These are phyloP conservation scores for Varanus salvator DNA, from an alignment of 2,113 vertebrate species.

Conservation along the genomic window DNA sequence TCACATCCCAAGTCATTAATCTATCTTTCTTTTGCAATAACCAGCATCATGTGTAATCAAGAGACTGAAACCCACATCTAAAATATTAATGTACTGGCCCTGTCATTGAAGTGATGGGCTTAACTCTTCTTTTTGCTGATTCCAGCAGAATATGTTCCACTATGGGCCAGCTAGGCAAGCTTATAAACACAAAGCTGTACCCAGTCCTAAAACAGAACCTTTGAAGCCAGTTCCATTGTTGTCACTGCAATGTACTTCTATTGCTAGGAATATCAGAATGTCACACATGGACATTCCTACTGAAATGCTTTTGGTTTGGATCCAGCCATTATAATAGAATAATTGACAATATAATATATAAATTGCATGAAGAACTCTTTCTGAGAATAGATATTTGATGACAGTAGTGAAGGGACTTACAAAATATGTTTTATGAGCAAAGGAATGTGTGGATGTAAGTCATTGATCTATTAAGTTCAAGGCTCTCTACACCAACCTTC, in stretches of 20 bases:
- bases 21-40: conserved; percentile 33
- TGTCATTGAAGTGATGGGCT: neutral
- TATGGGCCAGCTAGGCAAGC: neutral
- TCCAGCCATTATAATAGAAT: too few relatives aligned
- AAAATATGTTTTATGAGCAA: neutral
- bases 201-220: neutral
- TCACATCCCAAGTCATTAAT: conserved; percentile 27
- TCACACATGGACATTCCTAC: neutral
- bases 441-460: neutral
- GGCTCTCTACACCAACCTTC: neutral
- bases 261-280: neutral
- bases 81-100: conserved; percentile 7
- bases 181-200: neutral
- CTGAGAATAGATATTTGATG: neutral
- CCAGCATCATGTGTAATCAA: conserved; percentile 16
- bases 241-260: neutral
- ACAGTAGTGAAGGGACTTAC: neutral
- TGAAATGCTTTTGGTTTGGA: neutral
- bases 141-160: neutral
- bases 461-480: neutral
- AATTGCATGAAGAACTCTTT: too few relatives aligned
- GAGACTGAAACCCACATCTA: conserved; percentile 8
- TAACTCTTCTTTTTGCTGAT: neutral
- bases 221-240: neutral
- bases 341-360: too few relatives aligned